Evolutionary conservation across 30 jellyfish, hydroid and myxozoan genomes (phyloP), one percentile per base, ranked within the genome.

Genomic region (Pelagia noctiluca): DNA sequence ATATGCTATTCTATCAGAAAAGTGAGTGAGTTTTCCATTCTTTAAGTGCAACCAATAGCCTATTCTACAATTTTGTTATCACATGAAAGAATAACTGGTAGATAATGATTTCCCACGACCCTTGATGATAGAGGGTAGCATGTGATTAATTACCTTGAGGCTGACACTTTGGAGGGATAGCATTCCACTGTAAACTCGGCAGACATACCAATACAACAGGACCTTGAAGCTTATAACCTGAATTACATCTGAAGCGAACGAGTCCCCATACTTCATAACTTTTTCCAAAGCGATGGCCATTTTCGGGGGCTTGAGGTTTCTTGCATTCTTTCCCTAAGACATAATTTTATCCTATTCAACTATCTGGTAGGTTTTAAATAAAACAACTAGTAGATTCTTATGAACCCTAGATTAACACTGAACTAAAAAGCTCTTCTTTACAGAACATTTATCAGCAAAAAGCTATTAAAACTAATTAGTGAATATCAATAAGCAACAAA

Each of bases 241-340:
- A 78, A 38, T 53, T 53, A 35, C 88, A 76, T 36, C 54, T 36
- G 42, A 76, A 76, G 0, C 64, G 61, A 1, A 76, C 79, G 26
- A 31, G 16, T 5, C 22, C 31, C 19, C 71, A 31, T 4, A 76
- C 88, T 21, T 76, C 78, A 5, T 26, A 32, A 8, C 63, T 52
- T 8, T 37, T 35, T 12, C 88, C 88, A 76, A 32, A 25, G 12
- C 23, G 22, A 3, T 78, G n/a, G 21, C 88, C 88, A 61, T 76
- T 38, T 62, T 25, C 33, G 1, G 79, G 88, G 1, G 36, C 63
- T 3, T 67, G 79, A 13, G 67, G 78, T 52, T 76, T 37, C 18
- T 31, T 25, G 66, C 88, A 76, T 32, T 28, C 23, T 28, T 67
- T 30, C 29, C 34, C 88, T 76, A 37, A 0, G 10, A 71, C 28